Conservation (phyloP, 2,888 invertebrate species). For the Heliconius sara region DNA sequence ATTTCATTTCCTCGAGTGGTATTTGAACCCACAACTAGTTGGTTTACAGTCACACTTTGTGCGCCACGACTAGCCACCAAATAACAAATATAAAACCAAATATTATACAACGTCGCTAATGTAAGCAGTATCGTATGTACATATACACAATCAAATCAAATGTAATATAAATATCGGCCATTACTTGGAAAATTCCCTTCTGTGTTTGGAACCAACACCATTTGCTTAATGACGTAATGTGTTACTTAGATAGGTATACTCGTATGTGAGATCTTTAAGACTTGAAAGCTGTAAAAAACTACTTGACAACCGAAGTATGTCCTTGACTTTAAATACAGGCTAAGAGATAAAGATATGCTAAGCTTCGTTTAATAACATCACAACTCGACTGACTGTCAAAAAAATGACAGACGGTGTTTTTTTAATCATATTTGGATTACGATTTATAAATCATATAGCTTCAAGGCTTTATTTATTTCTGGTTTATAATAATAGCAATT, state of each 20-base stretch:
- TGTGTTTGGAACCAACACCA: neutral
- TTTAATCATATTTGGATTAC: neutral
- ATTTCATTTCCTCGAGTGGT: too few relatives aligned
- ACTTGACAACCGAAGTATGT: constrained; percentile 4
- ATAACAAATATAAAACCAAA: neutral
- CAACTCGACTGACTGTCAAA: neutral
- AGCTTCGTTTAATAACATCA: neutral
- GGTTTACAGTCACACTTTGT: too few relatives aligned
- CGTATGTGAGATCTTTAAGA: neutral
- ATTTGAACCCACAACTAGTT: too few relatives aligned
- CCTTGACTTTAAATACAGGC: constrained; percentile 17
- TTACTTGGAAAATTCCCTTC: neutral
- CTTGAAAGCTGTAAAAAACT: constrained; percentile 3
- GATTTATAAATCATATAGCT: neutral
- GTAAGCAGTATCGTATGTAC: neutral
- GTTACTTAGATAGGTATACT: neutral
- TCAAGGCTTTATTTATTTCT: neutral
- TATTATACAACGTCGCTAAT: neutral
- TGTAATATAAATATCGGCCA: neutral
- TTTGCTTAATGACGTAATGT: neutral
- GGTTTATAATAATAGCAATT: too few relatives aligned
- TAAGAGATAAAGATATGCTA: neutral
- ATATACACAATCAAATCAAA: neutral
- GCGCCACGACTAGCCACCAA: neutral
- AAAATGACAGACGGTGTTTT: neutral